Conservation (phyloP, 2,888 invertebrate species). For the Pemphredon lugubris region DNA sequence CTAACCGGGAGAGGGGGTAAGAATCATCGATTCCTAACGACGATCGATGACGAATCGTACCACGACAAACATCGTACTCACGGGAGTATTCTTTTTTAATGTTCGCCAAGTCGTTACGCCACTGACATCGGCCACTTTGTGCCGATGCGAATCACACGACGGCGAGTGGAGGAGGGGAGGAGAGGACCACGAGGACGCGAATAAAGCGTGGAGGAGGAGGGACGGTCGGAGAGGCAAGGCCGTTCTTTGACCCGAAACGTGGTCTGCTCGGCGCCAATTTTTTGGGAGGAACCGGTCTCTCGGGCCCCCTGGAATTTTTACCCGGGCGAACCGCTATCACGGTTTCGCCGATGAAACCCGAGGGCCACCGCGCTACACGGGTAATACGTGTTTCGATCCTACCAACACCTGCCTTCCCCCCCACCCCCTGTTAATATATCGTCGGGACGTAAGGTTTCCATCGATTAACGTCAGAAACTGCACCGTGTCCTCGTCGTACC, state of each 20-base stretch:
- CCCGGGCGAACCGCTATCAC: conserved; percentile 44
- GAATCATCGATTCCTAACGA: no score
- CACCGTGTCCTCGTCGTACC: conserved; percentile 27
- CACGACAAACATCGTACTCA: not conserved
- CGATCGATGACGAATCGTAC: conserved; percentile 3
- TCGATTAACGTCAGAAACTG: conserved; percentile 45
- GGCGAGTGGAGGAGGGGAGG: conserved; percentile 19
- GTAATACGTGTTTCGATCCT: conserved; percentile 15
- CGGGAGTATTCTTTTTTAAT: conserved; percentile 3
- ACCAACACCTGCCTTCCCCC: conserved; percentile 48
- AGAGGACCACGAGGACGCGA: conserved; percentile 57
- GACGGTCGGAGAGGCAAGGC: conserved; percentile 73
- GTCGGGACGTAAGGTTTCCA: conserved; percentile 44
- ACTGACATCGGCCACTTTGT: conserved; percentile 41
- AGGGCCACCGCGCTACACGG: no score
- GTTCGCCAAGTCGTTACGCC: conserved; percentile 48
- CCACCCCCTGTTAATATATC: conserved; percentile 45
- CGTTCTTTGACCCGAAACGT: conserved; percentile 79
- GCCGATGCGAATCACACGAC: conserved; percentile 52
- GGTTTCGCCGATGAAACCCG: conserved; percentile 49
- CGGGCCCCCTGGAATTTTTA: conserved; percentile 66
- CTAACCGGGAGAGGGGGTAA: no score
- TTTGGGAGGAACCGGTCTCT: conserved; percentile 75
- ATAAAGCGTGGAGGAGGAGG: conserved; percentile 45
- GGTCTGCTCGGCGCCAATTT: conserved; percentile 77